Conservation (phyloP, 2,888 invertebrate species). For the Nowickia ferox region DNA sequence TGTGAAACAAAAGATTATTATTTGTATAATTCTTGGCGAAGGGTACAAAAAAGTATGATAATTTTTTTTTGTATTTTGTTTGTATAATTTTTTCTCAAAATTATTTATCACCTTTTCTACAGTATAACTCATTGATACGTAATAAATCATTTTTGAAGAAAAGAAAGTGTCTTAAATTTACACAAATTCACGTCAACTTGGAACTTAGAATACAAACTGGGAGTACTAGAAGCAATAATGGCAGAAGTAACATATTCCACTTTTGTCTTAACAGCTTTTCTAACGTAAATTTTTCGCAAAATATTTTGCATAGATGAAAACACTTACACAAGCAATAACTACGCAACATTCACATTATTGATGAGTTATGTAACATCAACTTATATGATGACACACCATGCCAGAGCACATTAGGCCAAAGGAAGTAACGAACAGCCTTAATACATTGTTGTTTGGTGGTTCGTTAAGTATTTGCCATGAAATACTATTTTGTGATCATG, state of each 20-base stretch:
- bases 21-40: too few relatives aligned
- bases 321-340: conserved; percentile 29
- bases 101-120: too few relatives aligned
- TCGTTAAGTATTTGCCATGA: conserved; percentile 87
- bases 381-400: conserved; percentile 83
- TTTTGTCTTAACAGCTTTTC: too few relatives aligned
- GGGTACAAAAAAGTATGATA: too few relatives aligned
- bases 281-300: too few relatives aligned
- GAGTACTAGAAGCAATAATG: conserved; percentile 84
- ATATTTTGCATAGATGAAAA: conserved; percentile 80
- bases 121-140: conserved; percentile 83
- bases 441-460: conserved; percentile 87
- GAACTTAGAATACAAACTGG: conserved; percentile 89
- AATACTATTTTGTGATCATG: conserved; percentile 91
- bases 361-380: conserved; percentile 17
- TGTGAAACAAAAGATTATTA: too few relatives aligned
- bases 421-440: conserved; percentile 90
- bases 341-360: not conserved
- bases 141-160: conserved; percentile 89
- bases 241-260: too few relatives aligned
- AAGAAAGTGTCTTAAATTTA: conserved; percentile 89
- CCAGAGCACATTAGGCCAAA: conserved; percentile 85
- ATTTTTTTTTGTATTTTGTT: too few relatives aligned
- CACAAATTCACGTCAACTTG: conserved; percentile 89
- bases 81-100: too few relatives aligned